Percentiles rank a stretch among this genome's conserved stretches.
phyloP scores from a whole-genome alignment of 2,797 vertebrate genomes.

The Micropoecilia bifurca region DNA sequence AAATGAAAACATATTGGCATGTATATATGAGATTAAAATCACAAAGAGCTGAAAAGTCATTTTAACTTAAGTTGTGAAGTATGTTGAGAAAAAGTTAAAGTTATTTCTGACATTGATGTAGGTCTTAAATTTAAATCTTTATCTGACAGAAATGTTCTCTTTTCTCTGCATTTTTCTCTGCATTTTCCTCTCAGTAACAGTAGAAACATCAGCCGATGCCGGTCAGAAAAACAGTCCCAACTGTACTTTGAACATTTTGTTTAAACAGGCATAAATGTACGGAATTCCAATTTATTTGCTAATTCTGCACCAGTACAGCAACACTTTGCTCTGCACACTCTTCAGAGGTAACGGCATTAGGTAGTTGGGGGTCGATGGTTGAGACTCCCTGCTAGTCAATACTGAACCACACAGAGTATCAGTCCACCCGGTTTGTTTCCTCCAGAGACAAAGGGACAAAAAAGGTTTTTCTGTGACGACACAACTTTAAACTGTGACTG shows the following conservation, averaged over 20 bases:
- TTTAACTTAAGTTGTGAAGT: neutral
- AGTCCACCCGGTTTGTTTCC: conserved; percentile 12
- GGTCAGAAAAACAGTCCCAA: too few species aligned
- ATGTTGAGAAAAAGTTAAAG: neutral
- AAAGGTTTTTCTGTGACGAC: neutral
- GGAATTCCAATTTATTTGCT: too few species aligned
- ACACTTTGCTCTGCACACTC: neutral
- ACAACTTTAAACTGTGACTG: neutral
- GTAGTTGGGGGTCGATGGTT: conserved; percentile 10
- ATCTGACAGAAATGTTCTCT: too few species aligned
- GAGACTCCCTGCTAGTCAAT: conserved; percentile 37
- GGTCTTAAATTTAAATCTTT: neutral
- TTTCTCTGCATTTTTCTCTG: neutral
- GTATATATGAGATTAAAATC: neutral
- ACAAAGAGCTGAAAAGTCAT: neutral
- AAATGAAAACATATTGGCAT: neutral
- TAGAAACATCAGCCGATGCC: too few species aligned
- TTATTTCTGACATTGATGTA: neutral
- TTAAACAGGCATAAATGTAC: too few species aligned
- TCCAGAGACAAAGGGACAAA: neutral
- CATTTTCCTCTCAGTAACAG: neutral
- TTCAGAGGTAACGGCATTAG: conserved; percentile 39
- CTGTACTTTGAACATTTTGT: too few species aligned
- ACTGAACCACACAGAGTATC: conserved; percentile 33
- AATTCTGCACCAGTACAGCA: too few species aligned